phyloP scores from a whole-genome alignment of 2,113 vertebrate genomes.

The Chlorodrepanis virens region DNA sequence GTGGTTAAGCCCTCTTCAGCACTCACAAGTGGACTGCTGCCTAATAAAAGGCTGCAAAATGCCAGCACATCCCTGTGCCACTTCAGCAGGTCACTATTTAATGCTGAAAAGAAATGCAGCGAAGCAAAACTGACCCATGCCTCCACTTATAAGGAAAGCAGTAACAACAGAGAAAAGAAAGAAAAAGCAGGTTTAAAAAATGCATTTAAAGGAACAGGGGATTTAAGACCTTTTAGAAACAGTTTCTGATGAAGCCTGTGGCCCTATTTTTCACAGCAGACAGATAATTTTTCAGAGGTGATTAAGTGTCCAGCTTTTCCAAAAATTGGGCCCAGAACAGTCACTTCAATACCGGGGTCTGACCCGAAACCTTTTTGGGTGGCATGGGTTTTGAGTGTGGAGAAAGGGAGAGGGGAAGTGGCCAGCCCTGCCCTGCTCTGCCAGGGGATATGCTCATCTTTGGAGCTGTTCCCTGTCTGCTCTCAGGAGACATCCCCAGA shows the following conservation, averaged over 20 bases:
- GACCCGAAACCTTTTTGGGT: background rate
- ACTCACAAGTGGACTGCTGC: background rate
- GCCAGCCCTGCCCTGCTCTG: background rate
- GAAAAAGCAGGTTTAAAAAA: background rate
- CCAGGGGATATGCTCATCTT: accelerated
- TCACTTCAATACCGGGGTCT: background rate
- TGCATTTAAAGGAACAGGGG: background rate
- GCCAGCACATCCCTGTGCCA: slow-evolving; percentile 5
- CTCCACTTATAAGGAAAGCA: background rate
- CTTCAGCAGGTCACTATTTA: background rate
- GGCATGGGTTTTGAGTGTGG: background rate
- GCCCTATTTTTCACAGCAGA: background rate
- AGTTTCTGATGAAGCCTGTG: background rate
- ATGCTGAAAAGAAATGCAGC: background rate
- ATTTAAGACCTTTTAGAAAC: background rate
- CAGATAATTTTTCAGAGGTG: background rate
- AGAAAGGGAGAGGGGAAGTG: background rate
- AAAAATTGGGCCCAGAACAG: background rate
- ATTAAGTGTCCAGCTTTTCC: background rate
- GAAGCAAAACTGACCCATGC: background rate
- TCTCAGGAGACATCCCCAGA: background rate
- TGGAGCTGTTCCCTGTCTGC: background rate
- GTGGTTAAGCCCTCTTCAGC: background rate
- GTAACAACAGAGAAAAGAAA: background rate
- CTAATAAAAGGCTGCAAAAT: slow-evolving; percentile 52